Evolutionary conservation across 1,140 invertebrate species (phyloP).

Genomic region (Trachymyrmex cornetzi): DNA sequence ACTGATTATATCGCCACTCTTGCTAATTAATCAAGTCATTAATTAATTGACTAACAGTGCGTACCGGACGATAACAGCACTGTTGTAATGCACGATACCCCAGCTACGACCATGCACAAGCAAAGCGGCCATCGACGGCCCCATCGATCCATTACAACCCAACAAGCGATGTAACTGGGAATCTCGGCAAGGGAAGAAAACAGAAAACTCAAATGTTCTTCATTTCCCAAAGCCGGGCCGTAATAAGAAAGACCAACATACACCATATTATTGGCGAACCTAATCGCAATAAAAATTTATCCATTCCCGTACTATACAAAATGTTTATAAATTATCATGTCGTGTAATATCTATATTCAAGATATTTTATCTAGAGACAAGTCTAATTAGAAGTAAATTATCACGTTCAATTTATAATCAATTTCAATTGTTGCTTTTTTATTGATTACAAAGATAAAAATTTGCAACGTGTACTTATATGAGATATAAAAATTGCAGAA

Average conservation of each 20-base stretch:
- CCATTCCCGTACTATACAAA: neutral
- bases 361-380: neutral
- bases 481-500: neutral
- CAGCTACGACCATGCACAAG: conserved; percentile 93
- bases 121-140: conserved; percentile 94
- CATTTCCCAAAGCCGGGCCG: conserved; percentile 93
- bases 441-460: neutral
- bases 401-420: neutral
- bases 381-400: conserved; percentile 19
- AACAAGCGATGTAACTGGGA: conserved; percentile 94
- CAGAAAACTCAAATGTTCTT: conserved; percentile 95
- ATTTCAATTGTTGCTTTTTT: neutral
- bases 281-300: conserved; percentile 63
- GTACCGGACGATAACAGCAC: conserved; percentile 92
- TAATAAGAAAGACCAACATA: conserved; percentile 96
- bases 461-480: neutral
- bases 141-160: conserved; percentile 94
- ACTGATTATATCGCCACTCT: conserved; percentile 16
- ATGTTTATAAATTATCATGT: conserved; percentile 1
- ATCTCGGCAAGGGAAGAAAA: conserved; percentile 94
- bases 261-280: conserved; percentile 92
- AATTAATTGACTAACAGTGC: conserved; percentile 32
- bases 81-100: conserved; percentile 93
- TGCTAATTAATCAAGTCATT: conserved; percentile 57
- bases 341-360: neutral